These are phyloP conservation scores for Egretta garzetta DNA, from an alignment of 2,113 vertebrate genomes.

Conservation along the genomic window DNA sequence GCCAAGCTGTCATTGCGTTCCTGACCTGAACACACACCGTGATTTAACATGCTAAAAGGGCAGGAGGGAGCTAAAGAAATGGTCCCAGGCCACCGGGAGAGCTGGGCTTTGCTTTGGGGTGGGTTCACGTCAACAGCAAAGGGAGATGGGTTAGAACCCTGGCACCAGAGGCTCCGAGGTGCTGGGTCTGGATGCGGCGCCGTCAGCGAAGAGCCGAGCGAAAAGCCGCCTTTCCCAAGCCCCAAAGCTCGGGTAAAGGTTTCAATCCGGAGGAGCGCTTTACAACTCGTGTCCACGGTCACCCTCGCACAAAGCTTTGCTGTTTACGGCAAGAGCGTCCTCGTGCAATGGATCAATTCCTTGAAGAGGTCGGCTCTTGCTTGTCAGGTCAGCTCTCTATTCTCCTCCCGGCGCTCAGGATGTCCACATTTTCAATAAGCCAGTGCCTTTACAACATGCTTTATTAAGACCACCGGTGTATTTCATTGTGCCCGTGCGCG, in stretches of 20 bases:
- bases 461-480: neutral
- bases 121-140: neutral
- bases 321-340: neutral
- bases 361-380: neutral
- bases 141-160: neutral
- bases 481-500: neutral
- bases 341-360: neutral
- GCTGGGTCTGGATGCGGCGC: neutral
- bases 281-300: accelerated
- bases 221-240: neutral
- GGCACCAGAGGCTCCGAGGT: neutral
- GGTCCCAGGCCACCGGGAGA: neutral
- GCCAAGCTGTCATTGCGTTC: too few species aligned
- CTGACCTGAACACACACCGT: neutral
- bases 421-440: neutral
- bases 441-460: neutral
- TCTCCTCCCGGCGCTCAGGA: neutral
- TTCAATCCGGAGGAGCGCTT: neutral
- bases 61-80: neutral
- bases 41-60: neutral
- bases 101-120: neutral
- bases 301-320: neutral
- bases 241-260: accelerated
- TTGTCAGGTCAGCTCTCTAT: neutral
- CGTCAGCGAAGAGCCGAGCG: neutral